Conservation (phyloP, 2,888 invertebrate species). For the Shargacucullia verbasci region DNA sequence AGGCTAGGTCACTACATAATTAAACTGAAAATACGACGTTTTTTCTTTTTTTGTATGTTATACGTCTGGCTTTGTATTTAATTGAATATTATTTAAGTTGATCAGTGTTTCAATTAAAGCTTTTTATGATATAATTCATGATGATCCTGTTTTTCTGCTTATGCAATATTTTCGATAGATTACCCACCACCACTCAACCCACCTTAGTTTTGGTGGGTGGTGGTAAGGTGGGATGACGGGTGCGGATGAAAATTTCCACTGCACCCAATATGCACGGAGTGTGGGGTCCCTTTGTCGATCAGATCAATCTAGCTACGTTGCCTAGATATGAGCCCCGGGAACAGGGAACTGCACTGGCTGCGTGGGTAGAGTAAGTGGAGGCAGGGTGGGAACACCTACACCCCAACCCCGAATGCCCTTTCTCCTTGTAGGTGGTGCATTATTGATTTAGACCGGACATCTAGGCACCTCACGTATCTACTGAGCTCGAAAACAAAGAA, state of each 20-base stretch:
- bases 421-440: slow-evolving; percentile 2
- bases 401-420: neutral
- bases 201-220: no score
- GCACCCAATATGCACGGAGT: neutral
- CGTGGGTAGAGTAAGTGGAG: neutral
- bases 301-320: slow-evolving; percentile 5
- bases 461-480: neutral
- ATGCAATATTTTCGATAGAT: neutral
- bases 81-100: no score
- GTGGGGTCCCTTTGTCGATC: slow-evolving; percentile 26
- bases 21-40: no score
- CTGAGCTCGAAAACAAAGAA: slow-evolving; percentile 10
- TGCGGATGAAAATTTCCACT: neutral
- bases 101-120: no score
- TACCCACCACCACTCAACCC: no score
- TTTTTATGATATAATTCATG: no score
- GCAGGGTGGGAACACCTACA: slow-evolving; percentile 1
- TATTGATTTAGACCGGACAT: slow-evolving; percentile 18
- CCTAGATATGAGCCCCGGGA: slow-evolving; percentile 5
- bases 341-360: neutral
- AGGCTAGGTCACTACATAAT: no score
- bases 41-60: no score
- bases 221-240: neutral
- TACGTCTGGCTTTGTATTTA: no score
- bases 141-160: no score